phyloP scores from a whole-genome alignment of 2,113 vertebrate species.

The human region DNA sequence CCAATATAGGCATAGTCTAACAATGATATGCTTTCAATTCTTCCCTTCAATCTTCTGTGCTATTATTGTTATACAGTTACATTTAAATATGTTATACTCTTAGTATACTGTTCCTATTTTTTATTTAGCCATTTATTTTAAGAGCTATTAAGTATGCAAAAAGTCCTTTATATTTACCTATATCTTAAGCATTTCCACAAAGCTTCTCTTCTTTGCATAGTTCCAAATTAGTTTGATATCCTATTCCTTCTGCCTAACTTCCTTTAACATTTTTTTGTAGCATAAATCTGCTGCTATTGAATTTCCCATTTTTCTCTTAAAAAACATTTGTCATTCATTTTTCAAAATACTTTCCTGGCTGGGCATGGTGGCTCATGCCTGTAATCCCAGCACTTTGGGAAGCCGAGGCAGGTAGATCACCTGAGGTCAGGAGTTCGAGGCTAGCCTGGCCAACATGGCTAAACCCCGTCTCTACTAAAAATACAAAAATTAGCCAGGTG shows the following conservation, averaged over 20 bases:
- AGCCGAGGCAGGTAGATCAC: no score
- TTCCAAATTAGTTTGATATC: neutral
- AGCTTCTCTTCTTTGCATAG: neutral
- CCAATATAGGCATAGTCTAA: neutral
- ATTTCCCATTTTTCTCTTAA: neutral
- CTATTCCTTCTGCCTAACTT: neutral
- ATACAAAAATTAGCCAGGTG: no score
- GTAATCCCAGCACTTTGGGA: no score
- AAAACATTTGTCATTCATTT: neutral
- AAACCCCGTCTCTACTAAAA: no score
- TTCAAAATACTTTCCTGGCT: neutral
- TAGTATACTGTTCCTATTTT: neutral
- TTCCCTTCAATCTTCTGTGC: neutral
- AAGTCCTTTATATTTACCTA: neutral
- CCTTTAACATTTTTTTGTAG: neutral
- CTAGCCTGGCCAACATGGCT: no score
- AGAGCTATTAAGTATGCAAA: neutral
- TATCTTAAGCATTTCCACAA: neutral
- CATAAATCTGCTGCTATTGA: neutral
- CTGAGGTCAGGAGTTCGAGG: no score
- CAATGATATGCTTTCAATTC: neutral
- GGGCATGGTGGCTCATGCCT: no score
- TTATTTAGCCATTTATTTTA: neutral
- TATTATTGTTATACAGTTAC: neutral
- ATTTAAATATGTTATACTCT: neutral